phyloP scores from a whole-genome alignment of 2,113 vertebrate genomes.

The Actenoides lindsayi region DNA sequence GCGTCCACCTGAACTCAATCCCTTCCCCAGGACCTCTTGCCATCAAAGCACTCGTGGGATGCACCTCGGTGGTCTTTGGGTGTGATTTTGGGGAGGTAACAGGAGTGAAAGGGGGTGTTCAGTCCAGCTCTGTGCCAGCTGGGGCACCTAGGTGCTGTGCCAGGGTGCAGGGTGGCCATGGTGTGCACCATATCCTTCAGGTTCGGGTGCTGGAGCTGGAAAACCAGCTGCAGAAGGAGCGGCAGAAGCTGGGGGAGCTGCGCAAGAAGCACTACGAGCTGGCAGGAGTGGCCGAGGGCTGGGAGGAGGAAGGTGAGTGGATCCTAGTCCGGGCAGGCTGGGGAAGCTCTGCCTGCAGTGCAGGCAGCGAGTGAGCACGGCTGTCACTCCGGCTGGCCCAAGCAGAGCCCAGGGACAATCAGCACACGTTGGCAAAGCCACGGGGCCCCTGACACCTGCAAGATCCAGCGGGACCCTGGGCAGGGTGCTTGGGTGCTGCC shows the following conservation, averaged over 20 bases:
- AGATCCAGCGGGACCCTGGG: not conserved
- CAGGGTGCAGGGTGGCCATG: not conserved
- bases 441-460: no score
- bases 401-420: not conserved
- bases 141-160: accelerated
- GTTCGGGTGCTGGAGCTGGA: constrained; percentile 94
- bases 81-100: accelerated
- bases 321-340: not conserved
- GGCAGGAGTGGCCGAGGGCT: constrained; percentile 92
- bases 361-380: not conserved
- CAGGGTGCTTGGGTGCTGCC: not conserved
- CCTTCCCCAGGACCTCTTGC: not conserved
- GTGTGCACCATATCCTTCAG: constrained; percentile 46
- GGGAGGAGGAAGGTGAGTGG: constrained; percentile 83
- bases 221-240: constrained; percentile 92
- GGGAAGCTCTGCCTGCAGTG: not conserved
- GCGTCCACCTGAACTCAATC: not conserved
- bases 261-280: constrained; percentile 97
- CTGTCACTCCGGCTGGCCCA: not conserved
- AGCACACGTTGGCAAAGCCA: not conserved
- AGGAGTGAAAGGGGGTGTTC: not conserved
- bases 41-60: accelerated
- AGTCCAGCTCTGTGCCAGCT: not conserved
- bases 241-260: constrained; percentile 91
- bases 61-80: not conserved